Percentiles rank a stretch among this genome's conserved stretches.
These are phyloP conservation scores for Didymodactylos carnosus DNA, from an alignment of 2,888 invertebrate species.

Conservation along the genomic window DNA sequence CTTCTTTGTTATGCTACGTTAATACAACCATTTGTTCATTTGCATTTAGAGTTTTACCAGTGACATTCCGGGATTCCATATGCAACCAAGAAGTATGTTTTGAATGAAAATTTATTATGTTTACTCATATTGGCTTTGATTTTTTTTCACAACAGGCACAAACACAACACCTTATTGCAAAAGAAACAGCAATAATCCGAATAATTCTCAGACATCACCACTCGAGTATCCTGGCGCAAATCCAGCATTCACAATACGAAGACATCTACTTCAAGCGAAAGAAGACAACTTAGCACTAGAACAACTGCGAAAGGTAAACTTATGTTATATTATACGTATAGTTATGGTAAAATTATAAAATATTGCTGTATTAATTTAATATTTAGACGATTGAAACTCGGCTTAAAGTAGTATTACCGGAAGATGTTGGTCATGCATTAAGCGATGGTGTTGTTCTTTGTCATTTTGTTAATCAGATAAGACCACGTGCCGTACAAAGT, in stretches of 20 bases:
- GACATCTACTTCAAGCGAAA: conserved; percentile 70
- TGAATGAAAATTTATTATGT: neutral
- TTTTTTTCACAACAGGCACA: too few species aligned
- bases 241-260: conserved; percentile 69
- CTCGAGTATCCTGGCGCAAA: conserved; percentile 26
- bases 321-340: too few species aligned
- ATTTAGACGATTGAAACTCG: conserved; percentile 53
- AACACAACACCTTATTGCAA: too few species aligned
- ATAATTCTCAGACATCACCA: neutral
- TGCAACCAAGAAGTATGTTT: neutral
- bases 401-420: conserved; percentile 68
- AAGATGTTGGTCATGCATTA: conserved; percentile 58
- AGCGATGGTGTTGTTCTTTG: conserved; percentile 80
- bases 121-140: neutral
- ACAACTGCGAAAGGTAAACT: conserved; percentile 51
- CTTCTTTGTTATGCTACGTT: too few species aligned
- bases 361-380: too few species aligned
- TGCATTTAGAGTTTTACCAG: neutral
- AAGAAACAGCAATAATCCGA: neutral
- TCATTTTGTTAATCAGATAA: conserved; percentile 75
- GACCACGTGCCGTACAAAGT: conserved; percentile 68
- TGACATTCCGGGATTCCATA: neutral
- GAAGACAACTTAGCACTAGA: conserved; percentile 67
- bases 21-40: neutral
- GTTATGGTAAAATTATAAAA: too few species aligned